Conservation (phyloP, 1,140 invertebrate species). For the Trachymyrmex septentrionalis region DNA sequence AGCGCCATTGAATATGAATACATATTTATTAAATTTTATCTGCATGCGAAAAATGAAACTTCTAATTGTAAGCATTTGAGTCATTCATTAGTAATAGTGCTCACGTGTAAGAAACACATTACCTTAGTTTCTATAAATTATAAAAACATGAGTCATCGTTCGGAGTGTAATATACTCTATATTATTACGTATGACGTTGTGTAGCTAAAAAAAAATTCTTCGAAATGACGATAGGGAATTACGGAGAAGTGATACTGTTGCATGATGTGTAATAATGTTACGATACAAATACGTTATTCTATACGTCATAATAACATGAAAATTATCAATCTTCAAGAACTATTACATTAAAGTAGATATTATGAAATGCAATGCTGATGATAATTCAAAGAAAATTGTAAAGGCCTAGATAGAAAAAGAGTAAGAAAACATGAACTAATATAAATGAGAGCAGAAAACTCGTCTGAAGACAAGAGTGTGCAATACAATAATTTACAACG, state of each 20-base stretch:
- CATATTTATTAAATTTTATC: neutral
- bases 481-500: no score
- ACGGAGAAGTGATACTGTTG: neutral
- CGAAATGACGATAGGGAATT: neutral
- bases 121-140: neutral
- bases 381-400: no score
- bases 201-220: slow-evolving; percentile 31
- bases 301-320: neutral
- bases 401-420: no score
- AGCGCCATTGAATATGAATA: no score
- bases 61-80: neutral
- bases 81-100: neutral
- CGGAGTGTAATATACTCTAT: neutral
- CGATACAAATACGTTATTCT: neutral
- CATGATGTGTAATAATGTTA: neutral
- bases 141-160: slow-evolving; percentile 12
- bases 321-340: neutral
- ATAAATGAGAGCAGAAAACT: no score
- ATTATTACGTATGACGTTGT: neutral
- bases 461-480: no score
- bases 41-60: neutral
- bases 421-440: no score
- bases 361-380: no score
- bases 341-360: neutral
- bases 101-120: neutral